Conservation (phyloP, 2,888 invertebrate species). For the Petrolisthes manimaculis region DNA sequence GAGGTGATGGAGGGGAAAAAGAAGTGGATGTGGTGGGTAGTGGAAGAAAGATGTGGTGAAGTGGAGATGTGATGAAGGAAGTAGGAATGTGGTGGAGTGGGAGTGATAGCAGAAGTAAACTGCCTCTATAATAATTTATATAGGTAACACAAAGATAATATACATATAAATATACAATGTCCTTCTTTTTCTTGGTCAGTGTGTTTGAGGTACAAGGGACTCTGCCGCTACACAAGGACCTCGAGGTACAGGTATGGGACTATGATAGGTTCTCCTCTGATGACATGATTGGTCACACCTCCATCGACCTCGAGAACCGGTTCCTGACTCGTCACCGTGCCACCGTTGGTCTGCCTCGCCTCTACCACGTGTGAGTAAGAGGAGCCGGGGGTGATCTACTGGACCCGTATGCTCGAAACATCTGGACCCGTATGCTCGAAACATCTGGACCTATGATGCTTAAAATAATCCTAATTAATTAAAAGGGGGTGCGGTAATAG, state of each 20-base stretch:
- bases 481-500: too few relatives aligned
- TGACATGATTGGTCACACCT: conserved; percentile 73
- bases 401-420: not conserved
- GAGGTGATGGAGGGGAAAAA: not conserved
- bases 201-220: conserved; percentile 73
- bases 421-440: too few relatives aligned
- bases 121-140: too few relatives aligned
- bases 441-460: too few relatives aligned
- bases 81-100: not conserved
- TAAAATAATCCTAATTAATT: too few relatives aligned
- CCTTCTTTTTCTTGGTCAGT: conserved; percentile 67
- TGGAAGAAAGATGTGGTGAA: not conserved
- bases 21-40: not conserved
- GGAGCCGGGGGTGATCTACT: not conserved
- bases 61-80: too few relatives aligned
- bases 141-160: too few relatives aligned
- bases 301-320: conserved; percentile 73
- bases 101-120: too few relatives aligned
- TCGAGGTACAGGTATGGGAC: conserved; percentile 72
- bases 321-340: conserved; percentile 72
- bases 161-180: too few relatives aligned
- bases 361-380: conserved; percentile 69
- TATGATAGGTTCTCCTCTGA: conserved; percentile 72
- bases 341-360: conserved; percentile 71
- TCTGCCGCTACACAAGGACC: conserved; percentile 72